Evolutionary conservation across 2,888 invertebrate genomes (phyloP).

Genomic region (Sphaerophoria taeniata): DNA sequence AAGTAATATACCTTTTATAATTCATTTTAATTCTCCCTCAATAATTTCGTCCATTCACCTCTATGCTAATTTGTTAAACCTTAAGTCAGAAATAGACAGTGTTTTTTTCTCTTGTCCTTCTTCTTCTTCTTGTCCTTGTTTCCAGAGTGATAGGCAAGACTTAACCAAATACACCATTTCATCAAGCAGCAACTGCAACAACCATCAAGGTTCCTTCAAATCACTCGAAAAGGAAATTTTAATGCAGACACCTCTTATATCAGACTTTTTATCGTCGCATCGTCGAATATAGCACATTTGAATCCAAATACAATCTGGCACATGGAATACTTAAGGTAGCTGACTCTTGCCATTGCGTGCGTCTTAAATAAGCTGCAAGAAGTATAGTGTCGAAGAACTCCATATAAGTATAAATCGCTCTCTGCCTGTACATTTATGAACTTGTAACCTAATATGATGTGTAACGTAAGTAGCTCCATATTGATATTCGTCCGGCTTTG

Average conservation of each 20-base stretch:
- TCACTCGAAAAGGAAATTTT: no score
- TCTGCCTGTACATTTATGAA: not conserved
- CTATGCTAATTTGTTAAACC: no score
- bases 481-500: not conserved
- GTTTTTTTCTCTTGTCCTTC: no score
- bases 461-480: constrained; percentile 25
- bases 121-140: no score
- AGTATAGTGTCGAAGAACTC: constrained; percentile 52
- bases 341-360: constrained; percentile 56
- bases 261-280: constrained; percentile 14
- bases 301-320: constrained; percentile 62
- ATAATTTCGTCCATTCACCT: no score
- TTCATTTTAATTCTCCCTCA: no score
- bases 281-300: constrained; percentile 64
- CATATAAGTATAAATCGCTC: constrained; percentile 41
- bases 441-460: not conserved
- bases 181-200: no score
- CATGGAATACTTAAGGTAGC: constrained; percentile 65
- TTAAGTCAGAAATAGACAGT: no score
- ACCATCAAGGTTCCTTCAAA: no score
- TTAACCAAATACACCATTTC: no score
- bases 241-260: not conserved
- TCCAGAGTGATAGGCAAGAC: no score
- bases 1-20: no score
- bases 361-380: constrained; percentile 66